These are phyloP conservation scores for Ursus arctos DNA, from an alignment of 2,113 vertebrate species.

Conservation along the genomic window DNA sequence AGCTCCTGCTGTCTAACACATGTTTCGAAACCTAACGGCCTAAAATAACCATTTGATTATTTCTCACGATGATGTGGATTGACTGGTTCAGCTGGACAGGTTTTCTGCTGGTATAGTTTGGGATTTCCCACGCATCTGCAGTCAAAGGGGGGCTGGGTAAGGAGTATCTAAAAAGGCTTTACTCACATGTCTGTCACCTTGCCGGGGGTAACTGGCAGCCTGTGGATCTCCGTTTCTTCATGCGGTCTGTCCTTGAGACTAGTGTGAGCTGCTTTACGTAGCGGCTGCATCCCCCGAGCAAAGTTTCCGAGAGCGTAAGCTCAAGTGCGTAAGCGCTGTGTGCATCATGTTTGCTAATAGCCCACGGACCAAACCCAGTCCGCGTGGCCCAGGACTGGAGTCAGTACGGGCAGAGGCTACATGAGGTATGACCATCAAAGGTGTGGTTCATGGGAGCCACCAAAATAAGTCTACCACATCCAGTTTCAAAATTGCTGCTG, in stretches of 20 bases:
- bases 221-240: neutral
- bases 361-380: neutral
- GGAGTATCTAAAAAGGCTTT: neutral
- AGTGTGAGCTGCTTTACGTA: neutral
- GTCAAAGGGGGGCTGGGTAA: neutral
- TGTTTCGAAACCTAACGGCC: neutral
- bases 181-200: neutral
- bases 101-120: neutral
- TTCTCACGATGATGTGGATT: neutral
- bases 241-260: neutral
- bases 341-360: neutral
- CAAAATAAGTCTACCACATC: neutral
- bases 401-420: neutral
- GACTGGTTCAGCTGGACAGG: neutral
- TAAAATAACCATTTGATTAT: neutral
- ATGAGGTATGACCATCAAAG: neutral
- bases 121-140: neutral
- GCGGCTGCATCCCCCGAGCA: neutral
- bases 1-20: neutral
- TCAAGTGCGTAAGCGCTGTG: neutral
- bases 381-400: neutral
- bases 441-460: neutral
- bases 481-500: neutral
- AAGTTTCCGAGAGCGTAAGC: neutral
- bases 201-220: neutral